A percentile compares a stretch with the other conserved stretches of the same genome.
Evolutionary conservation across 2,797 vertebrate genomes (phyloP).

Genomic region (Kryptolebias ocellatus): DNA sequence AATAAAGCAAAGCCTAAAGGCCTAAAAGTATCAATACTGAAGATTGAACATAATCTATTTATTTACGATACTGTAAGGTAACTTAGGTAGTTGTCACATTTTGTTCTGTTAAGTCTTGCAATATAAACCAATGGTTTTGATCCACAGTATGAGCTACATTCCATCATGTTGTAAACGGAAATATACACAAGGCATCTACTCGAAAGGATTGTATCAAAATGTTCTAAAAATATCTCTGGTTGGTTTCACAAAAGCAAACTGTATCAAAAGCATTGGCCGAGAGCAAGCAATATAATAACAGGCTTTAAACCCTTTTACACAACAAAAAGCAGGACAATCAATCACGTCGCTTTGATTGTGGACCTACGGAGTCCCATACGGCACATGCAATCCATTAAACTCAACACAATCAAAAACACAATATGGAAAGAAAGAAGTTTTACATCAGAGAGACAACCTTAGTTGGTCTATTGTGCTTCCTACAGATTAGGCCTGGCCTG

Average conservation of each 20-base stretch:
- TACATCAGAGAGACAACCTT: conserved; percentile 79
- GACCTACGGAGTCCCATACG: conserved; percentile 78
- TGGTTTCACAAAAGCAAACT: conserved; percentile 84
- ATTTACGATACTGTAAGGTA: conserved; percentile 73
- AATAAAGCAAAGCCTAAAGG: conserved; percentile 80
- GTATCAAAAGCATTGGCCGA: conserved; percentile 83
- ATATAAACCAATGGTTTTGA: conserved; percentile 77
- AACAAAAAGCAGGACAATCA: conserved; percentile 81
- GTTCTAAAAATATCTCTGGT: conserved; percentile 86
- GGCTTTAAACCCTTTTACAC: conserved; percentile 74
- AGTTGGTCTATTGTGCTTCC: conserved; percentile 82
- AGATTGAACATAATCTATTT: conserved; percentile 69
- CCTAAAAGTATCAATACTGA: conserved; percentile 74
- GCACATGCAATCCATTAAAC: conserved; percentile 84
- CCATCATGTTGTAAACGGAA: conserved; percentile 81
- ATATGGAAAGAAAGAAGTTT: conserved; percentile 70
- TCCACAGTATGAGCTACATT: conserved; percentile 83
- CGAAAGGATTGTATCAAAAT: conserved; percentile 84
- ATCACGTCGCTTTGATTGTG: conserved; percentile 82
- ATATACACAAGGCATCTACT: conserved; percentile 84
- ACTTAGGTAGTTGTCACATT: conserved; percentile 80
- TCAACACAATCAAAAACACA: conserved; percentile 81
- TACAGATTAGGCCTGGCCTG: conserved; percentile 75
- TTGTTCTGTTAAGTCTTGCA: conserved; percentile 76
- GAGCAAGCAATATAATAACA: conserved; percentile 81